Base-by-base conservation (phyloP, 2,797 vertebrate genomes). In the Phalloptychus januarius region DNA sequence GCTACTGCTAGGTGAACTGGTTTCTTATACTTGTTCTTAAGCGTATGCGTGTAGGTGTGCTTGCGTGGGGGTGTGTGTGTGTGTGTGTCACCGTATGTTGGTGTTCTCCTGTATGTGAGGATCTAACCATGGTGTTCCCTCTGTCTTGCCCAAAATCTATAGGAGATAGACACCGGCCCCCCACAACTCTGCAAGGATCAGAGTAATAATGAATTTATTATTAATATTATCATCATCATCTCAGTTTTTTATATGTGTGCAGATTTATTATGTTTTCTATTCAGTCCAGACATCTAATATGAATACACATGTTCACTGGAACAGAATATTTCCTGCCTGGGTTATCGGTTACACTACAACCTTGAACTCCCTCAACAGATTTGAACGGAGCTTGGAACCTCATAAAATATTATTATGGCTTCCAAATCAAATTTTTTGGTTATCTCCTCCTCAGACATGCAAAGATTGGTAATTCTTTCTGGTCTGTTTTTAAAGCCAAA, bases 341-440 rank as follows among this genome's bases (percentile, higher is more conserved):
- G 76, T 88, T 80, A 79, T 87, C 79, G 79, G 36, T 81, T 72
- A 65, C 74, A 3, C 50, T 36, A n/a, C 69, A 44, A 36, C 10
- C 38, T 65, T 31, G 56, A 33, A 54, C 16, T 69, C 77, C 76
- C 65, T 74, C 65, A 75, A 63, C 65, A 46, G 82, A 89, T 93
- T 83, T 87, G 72, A 85, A 76, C 48, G 18, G 70, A 77, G 81
- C 75, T 88, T 67, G 77, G 74, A 83, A 72, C 54, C 77, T 87
- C 75, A 75, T 82, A 79, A 83, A 89, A 88, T 76, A 85, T 84
- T 87, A 86, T 80, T 82, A 83, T 84, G 81, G 77, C 80, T 90
- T 87, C 81, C 79, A 89, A 91, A 89, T 91, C 81, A 79, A 93
- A 91, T 83, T 72, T 80, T 75, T 82, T 44, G 69, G 80, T 90